Evolutionary conservation across 2,797 vertebrate genomes (phyloP).

Genomic region (Steatocranus sp.): DNA sequence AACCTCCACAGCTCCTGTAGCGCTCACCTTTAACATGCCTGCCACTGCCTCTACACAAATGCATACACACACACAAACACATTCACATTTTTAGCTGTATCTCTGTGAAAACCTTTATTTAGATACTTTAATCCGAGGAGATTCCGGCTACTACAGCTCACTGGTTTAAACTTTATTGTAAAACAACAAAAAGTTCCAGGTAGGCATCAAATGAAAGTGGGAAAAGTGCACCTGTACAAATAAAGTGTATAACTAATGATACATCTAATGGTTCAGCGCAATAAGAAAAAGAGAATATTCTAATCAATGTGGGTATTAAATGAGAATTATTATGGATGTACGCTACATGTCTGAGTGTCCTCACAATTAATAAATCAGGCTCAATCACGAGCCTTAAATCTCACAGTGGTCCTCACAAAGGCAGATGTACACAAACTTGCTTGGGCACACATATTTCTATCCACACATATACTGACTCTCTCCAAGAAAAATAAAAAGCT

Average conservation of each 20-base stretch:
- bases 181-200: not conserved
- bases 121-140: not conserved
- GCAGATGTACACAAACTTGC: not conserved
- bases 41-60: not conserved
- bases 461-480: not conserved
- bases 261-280: not conserved
- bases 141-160: not conserved
- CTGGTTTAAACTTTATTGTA: not conserved
- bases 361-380: not conserved
- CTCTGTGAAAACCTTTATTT: not conserved
- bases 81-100: not conserved
- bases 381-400: not conserved
- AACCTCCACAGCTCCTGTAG: conserved; percentile 2
- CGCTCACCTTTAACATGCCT: not conserved
- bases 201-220: not conserved
- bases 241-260: not conserved
- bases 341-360: not conserved
- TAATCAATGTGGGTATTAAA: not conserved
- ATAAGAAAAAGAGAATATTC: not conserved
- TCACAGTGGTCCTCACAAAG: not conserved
- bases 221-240: not conserved
- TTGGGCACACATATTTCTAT: not conserved
- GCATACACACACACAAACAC: not conserved
- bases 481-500: conserved; percentile 33
- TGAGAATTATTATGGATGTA: not conserved